These are phyloP conservation scores for Octodon degus DNA, from an alignment of 2,113 vertebrate species.

Conservation along the genomic window DNA sequence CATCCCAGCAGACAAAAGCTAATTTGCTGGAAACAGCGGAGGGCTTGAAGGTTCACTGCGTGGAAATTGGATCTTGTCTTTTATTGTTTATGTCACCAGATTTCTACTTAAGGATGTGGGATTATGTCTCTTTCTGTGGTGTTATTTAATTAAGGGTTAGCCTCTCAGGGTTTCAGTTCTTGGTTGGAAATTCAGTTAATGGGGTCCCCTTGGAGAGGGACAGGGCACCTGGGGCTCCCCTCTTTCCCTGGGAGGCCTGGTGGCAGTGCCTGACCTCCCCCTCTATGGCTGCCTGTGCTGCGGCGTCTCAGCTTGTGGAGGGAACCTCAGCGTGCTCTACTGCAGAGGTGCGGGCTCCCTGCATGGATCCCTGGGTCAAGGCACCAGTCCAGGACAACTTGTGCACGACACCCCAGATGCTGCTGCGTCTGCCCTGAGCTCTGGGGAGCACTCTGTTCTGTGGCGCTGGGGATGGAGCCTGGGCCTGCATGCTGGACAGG, in stretches of 20 bases:
- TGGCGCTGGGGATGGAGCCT: too few relatives aligned
- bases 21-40: conserved; percentile 77
- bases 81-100: conserved; percentile 82
- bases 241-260: conserved; percentile 62
- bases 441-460: not conserved
- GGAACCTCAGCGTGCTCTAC: not conserved
- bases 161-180: conserved; percentile 72
- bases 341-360: rapidly evolving
- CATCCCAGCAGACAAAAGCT: conserved; percentile 74
- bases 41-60: conserved; percentile 79
- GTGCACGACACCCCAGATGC: too few relatives aligned
- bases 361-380: not conserved
- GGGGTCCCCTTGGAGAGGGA: conserved; percentile 58
- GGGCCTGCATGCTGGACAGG: not conserved
- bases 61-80: conserved; percentile 84
- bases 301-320: not conserved
- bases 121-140: conserved; percentile 78
- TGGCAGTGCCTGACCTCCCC: conserved; percentile 23
- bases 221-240: not conserved
- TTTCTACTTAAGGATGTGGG: conserved; percentile 81
- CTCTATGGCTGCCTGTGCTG: not conserved
- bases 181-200: conserved; percentile 79
- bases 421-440: not conserved
- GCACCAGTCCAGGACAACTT: not conserved
- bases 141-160: conserved; percentile 83